phyloP scores from a whole-genome alignment of 2,888 invertebrate species.

The Exephanes ischioxanthus region DNA sequence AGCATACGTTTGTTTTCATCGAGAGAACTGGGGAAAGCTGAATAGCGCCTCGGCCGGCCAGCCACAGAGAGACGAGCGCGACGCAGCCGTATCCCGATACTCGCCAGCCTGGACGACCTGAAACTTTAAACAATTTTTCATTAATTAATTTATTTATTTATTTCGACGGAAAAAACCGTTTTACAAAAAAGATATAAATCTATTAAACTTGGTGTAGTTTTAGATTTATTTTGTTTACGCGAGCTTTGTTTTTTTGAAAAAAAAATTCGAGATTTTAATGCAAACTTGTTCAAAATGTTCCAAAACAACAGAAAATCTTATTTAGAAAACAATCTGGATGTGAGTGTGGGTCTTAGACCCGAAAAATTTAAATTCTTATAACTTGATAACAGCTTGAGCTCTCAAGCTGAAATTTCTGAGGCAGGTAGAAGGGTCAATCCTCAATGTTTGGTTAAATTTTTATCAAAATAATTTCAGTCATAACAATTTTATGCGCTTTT shows the following conservation, averaged over 20 bases:
- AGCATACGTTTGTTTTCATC: conserved; percentile 65
- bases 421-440: no score
- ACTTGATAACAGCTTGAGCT: no score
- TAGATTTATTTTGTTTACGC: no score
- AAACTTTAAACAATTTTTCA: conserved; percentile 71
- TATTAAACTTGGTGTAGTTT: no score
- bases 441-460: no score
- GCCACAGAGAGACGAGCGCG: conserved; percentile 78
- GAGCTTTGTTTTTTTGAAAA: neutral
- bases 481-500: no score
- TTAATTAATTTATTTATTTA: neutral
- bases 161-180: neutral
- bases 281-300: no score
- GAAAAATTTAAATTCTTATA: no score
- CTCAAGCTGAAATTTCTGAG: no score
- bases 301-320: no score
- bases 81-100: conserved; percentile 77
- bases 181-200: neutral
- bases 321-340: no score
- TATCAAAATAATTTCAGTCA: no score
- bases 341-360: neutral
- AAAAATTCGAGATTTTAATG: neutral
- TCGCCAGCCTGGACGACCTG: conserved; percentile 80
- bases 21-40: conserved; percentile 67
- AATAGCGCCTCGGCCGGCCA: conserved; percentile 73